Conservation (phyloP, 92 coral and sea anemone genomes). For the Heteractis magnifica region DNA sequence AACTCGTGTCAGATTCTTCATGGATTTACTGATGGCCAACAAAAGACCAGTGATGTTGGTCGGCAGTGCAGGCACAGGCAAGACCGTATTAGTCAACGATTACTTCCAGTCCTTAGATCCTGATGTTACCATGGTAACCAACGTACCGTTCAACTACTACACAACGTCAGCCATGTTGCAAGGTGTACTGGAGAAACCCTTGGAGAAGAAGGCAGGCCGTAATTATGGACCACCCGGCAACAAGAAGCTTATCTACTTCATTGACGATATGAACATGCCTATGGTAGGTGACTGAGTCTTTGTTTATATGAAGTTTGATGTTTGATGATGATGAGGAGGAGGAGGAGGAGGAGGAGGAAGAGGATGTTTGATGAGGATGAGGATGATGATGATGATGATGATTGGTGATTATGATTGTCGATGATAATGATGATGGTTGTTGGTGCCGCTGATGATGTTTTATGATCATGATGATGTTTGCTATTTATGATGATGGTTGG, state of each 20-base stretch:
- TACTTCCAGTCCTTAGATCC: conserved; percentile 95
- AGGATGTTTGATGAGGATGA: too few relatives aligned
- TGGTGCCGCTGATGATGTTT: too few relatives aligned
- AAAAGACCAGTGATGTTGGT: conserved; percentile 97
- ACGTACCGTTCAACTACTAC: conserved; percentile 98
- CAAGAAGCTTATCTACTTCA: conserved; percentile 90
- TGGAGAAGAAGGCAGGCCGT: conserved; percentile 99
- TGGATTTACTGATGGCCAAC: conserved; percentile 98
- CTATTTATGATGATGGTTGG: too few relatives aligned
- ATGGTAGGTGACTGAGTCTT: conserved; percentile 61
- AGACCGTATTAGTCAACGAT: conserved; percentile 94
- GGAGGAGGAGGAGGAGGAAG: too few relatives aligned
- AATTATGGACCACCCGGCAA: conserved; percentile 99
- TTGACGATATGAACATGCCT: conserved; percentile 99
- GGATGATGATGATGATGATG: too few relatives aligned
- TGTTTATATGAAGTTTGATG: neutral
- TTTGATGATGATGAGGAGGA: too few relatives aligned
- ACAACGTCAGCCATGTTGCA: conserved; percentile 99
- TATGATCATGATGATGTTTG: too few relatives aligned
- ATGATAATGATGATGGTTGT: too few relatives aligned
- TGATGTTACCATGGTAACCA: conserved; percentile 84
- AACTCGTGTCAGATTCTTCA: conserved; percentile 96
- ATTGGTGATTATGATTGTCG: too few relatives aligned
- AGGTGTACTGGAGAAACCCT: conserved; percentile 87
- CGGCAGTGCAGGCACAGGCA: conserved; percentile 98